A percentile compares a stretch with the other conserved stretches of the same genome.
These are phyloP conservation scores for Chamaea fasciata DNA, from an alignment of 2,113 vertebrate species.

Conservation along the genomic window DNA sequence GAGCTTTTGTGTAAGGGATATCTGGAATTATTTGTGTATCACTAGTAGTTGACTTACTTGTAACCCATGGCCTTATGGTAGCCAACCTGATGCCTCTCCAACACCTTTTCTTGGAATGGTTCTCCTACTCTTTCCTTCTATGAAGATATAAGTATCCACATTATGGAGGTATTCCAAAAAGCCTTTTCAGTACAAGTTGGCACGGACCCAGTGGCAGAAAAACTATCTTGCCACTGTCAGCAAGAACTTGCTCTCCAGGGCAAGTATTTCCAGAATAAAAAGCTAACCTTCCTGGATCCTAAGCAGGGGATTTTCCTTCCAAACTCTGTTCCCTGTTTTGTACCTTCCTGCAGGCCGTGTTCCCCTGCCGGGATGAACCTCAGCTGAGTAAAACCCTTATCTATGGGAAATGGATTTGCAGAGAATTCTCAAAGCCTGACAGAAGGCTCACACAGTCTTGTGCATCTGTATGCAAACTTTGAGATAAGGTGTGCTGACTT, in stretches of 20 bases:
- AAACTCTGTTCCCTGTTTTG: not conserved
- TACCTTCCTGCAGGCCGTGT: rapidly evolving
- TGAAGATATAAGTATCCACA: not conserved
- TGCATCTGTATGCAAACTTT: not conserved
- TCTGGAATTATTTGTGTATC: not conserved
- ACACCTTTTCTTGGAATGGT: not conserved
- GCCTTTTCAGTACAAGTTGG: not conserved
- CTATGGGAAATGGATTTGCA: not conserved
- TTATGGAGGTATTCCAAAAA: not conserved
- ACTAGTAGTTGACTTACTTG: not conserved
- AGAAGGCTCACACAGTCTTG: not conserved
- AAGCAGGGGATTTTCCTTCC: not conserved
- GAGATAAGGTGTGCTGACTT: not conserved
- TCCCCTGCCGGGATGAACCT: not conserved
- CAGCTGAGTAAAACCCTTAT: not conserved
- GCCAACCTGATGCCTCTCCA: not conserved
- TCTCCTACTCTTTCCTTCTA: not conserved
- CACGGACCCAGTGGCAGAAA: not conserved
- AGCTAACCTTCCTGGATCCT: not conserved
- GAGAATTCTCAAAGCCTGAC: not conserved
- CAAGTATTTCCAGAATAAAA: not conserved
- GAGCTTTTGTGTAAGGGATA: not conserved
- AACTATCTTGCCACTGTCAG: not conserved
- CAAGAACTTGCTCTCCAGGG: not conserved
- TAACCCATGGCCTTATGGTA: not conserved